Base-by-base conservation (phyloP, 2,797 vertebrate genomes). In the Crenuchus spilurus region DNA sequence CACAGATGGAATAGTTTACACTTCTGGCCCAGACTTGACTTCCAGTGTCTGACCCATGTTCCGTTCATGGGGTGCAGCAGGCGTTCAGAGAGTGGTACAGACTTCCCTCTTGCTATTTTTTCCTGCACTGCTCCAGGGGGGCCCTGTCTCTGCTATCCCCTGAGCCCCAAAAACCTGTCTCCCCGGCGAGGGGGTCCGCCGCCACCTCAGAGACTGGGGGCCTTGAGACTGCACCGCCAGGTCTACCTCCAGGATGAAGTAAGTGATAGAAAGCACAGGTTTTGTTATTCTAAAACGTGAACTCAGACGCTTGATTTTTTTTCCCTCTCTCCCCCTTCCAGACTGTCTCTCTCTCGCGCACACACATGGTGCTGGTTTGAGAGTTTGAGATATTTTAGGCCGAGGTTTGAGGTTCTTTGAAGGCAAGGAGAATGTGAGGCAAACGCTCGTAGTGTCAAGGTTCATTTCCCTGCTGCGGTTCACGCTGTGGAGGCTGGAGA, bases 21-120 rank as follows among this genome's bases (percentile, higher is more conserved):
- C 76, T 92, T 91, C 88, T 93, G 92, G 92, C 92, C 93, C 90
- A 93, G 93, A 93, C 92, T 93, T 94, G 93, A 94, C 93, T 93
- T 91, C 88, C 88, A 93, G 83, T 80, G 92, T 94, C 91, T 93
- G 93, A 94, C 93, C 92, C 86, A 86, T 85, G 90, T 91, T 93
- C 91, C 88, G 88, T 88, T 88, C 79, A 41, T 79, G 75, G 88
- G 74, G 83, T 79, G 83, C 85, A 67, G 11, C 48, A 70, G 69
- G 76, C 76, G 76, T 85, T 88, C 81, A 82, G 71, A 79, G 83
- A 92, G 88, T 88, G 88, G 87, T 88, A 54, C 62, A 61, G 70
- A 78, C 78, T 79, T 81, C 80, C 70, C 73, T 69, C 86, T 83
- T 86, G 83, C 89, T 91, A 42, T 39, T 51, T 37, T 90, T 87